phyloP scores from a whole-genome alignment of 2,888 invertebrate species.

The Silvanus unidentatus region DNA sequence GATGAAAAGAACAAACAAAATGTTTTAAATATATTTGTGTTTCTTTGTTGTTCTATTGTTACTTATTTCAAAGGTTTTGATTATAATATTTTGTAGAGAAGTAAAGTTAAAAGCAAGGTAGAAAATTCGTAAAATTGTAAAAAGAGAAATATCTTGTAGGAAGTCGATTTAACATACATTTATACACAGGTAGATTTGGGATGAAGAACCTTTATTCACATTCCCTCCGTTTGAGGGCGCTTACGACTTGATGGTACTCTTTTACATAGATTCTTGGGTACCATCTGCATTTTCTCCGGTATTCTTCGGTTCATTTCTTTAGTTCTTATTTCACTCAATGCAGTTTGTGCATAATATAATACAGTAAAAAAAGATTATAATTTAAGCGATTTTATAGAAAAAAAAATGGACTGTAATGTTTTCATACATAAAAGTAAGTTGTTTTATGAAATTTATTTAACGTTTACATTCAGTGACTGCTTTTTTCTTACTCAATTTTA shows the following conservation, averaged over 20 bases:
- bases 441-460: not conserved
- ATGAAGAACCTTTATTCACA: slow-evolving; percentile 23
- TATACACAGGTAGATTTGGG: slow-evolving; percentile 27
- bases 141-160: too few species aligned
- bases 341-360: slow-evolving; percentile 1
- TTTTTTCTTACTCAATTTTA: too few species aligned
- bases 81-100: too few species aligned
- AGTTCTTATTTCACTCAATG: slow-evolving; percentile 1
- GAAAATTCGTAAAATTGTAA: too few species aligned
- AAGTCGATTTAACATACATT: not conserved
- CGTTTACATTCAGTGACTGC: not conserved
- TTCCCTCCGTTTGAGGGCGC: slow-evolving; percentile 29
- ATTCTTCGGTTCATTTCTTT: slow-evolving; percentile 6
- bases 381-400: too few species aligned
- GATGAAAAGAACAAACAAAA: too few species aligned
- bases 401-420: too few species aligned
- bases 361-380: too few species aligned
- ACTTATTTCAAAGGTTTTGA: too few species aligned
- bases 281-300: slow-evolving; percentile 13
- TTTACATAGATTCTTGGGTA: slow-evolving; percentile 7
- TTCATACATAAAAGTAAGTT: slow-evolving; percentile 15
- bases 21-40: too few species aligned
- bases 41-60: too few species aligned
- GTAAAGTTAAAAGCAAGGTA: too few species aligned
- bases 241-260: slow-evolving; percentile 6